Conservation (phyloP, 2,797 vertebrate species). For the Rachycentron canadum region DNA sequence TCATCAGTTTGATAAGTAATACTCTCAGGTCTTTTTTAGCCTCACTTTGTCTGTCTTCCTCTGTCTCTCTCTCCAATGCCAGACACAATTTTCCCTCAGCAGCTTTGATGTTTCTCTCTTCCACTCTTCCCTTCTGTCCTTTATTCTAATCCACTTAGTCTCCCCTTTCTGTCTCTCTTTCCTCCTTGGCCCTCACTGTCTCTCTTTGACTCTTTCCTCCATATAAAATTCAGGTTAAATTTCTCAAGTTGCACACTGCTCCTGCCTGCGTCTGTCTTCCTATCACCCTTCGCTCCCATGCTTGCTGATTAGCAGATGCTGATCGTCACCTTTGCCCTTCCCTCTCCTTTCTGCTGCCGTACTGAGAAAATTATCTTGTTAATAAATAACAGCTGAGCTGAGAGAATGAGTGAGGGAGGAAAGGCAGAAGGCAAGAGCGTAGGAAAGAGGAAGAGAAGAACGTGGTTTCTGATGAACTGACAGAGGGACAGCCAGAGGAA, state of each 20-base stretch:
- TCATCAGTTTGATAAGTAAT: constrained; percentile 74
- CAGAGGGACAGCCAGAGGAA: neutral
- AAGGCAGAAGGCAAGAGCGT: neutral
- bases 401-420: constrained; percentile 1
- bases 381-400: constrained; percentile 40
- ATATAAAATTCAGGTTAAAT: constrained; percentile 60
- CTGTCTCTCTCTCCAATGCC: constrained; percentile 42
- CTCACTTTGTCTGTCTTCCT: constrained; percentile 33
- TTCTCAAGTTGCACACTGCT: constrained; percentile 45
- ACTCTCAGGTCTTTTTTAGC: constrained; percentile 51
- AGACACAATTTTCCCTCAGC: constrained; percentile 58
- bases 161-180: constrained; percentile 50
- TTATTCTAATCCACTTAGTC: constrained; percentile 77
- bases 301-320: constrained; percentile 59
- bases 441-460: constrained; percentile 18
- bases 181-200: constrained; percentile 39
- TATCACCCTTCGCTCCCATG: constrained; percentile 31
- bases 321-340: constrained; percentile 40
- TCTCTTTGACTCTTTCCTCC: constrained; percentile 38
- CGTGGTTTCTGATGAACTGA: constrained; percentile 32
- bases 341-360: neutral
- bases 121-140: constrained; percentile 64
- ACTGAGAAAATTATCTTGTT: constrained; percentile 42
- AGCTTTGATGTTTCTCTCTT: constrained; percentile 76
- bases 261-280: constrained; percentile 20